A percentile compares a stretch with the other conserved stretches of the same genome.
These are phyloP conservation scores for Recurvirostra avosetta DNA, from an alignment of 2,113 vertebrate species.

Conservation along the genomic window DNA sequence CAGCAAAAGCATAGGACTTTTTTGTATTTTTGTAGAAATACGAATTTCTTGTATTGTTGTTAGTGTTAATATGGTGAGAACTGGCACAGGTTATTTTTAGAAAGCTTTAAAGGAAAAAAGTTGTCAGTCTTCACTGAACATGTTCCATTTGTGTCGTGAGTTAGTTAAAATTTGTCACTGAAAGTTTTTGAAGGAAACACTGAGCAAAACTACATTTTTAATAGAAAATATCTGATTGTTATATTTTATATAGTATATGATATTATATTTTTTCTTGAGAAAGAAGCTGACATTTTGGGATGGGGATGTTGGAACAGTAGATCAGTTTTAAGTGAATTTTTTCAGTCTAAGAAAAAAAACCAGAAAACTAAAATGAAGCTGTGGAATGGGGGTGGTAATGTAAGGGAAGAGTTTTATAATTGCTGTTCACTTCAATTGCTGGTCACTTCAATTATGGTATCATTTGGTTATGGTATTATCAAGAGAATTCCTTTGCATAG, in stretches of 20 bases:
- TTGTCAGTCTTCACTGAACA: background rate
- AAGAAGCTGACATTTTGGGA: background rate
- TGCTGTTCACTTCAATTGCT: background rate
- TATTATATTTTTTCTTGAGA: background rate
- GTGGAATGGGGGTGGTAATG: background rate
- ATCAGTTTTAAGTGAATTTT: background rate
- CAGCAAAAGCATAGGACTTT: background rate
- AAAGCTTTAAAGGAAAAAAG: background rate
- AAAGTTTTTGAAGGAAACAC: background rate
- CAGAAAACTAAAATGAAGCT: background rate
- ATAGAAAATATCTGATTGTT: background rate
- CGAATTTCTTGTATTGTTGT: background rate
- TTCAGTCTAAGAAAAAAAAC: rapidly evolving
- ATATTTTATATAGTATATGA: too few relatives aligned
- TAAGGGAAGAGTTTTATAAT: background rate
- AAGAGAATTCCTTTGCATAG: background rate
- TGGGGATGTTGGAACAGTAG: background rate
- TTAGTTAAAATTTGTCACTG: background rate
- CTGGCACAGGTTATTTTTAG: background rate
- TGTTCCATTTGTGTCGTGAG: background rate
- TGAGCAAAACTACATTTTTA: background rate
- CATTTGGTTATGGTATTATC: background rate
- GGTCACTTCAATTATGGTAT: rapidly evolving
- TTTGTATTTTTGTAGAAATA: background rate
- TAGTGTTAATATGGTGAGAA: background rate